Evolutionary conservation across 2,888 invertebrate species (phyloP), one percentile per base, ranked within the genome.

Genomic region (Lasiommata megera): DNA sequence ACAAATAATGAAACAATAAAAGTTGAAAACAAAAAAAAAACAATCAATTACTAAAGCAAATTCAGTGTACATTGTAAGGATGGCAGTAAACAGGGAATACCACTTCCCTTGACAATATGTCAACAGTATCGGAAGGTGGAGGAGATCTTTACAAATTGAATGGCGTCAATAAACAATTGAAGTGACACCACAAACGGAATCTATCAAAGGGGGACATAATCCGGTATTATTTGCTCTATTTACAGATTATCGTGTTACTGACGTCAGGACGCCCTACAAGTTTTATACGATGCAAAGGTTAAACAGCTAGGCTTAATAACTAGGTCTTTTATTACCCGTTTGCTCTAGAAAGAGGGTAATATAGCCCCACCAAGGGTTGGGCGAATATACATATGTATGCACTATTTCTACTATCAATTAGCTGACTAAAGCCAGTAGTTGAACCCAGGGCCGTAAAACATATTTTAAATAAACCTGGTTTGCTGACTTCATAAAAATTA

Each of bases 161-260:
- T 41, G 37, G 47, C 41, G 61, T 61, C 61, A 58, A 61, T 59
- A 61, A 58, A 59, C 61, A 55, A 56, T 56, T 58, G 54, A 57
- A 31, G 48, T 38, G 58, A 36, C 55, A 54, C 58, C 56, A 56
- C 48, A 56, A 63, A 61, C 52, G 40, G 44, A 29, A 57, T 53
- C 47, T 47, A 18, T 28, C 14, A 54, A 53, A 54, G 61, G 61
- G 58, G 48, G 56, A 59, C 38, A 59, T 58, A 54, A 62, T 59
- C 58, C 54, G 51, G 53, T 56, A 54, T 56, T 40, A 31, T 62
- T 59, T 51, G 56, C 56, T 51, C 53, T 59, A 59, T 59, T 60
- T 51, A 59, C 41, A 46, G 50, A 58, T 48, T 54, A 56, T 51
- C 40, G 44, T 51, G 51, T 54, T 54, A 56, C 62, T 28, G 44